Evolutionary conservation across 2,888 invertebrate genomes (phyloP).

Genomic region (Dasypolia templi): DNA sequence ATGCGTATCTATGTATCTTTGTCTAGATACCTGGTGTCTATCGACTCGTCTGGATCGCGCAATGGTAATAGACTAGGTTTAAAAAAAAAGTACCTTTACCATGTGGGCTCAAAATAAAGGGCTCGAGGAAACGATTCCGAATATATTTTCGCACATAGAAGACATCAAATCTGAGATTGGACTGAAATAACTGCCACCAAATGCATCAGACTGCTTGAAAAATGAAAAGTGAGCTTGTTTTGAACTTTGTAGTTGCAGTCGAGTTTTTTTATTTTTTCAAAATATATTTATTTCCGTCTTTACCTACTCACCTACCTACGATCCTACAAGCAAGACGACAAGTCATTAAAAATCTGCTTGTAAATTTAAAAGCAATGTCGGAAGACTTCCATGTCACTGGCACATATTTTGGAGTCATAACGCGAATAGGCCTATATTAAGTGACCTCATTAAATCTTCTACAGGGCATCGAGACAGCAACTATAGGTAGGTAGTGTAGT

Average conservation of each 20-base stretch:
- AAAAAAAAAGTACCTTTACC: neutral
- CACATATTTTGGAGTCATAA: constrained; percentile 16
- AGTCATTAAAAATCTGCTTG: neutral
- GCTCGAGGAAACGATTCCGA: neutral
- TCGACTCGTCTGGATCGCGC: neutral
- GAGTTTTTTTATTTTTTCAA: neutral
- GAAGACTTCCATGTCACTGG: neutral
- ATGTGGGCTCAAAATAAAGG: neutral
- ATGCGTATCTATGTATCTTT: neutral
- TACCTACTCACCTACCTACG: neutral
- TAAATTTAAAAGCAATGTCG: neutral
- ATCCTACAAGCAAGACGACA: too few species aligned
- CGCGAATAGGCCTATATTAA: constrained; percentile 1
- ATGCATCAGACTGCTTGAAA: neutral
- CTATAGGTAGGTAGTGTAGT: neutral
- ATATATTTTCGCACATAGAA: neutral
- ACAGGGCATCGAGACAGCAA: constrained; percentile 2
- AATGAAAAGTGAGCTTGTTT: neutral
- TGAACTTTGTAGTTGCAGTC: neutral
- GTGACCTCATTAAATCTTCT: constrained; percentile 21
- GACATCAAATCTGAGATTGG: neutral
- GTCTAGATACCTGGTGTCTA: too few species aligned
- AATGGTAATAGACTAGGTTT: neutral
- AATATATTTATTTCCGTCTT: neutral
- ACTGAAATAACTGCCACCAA: neutral